phyloP scores from a whole-genome alignment of 1,140 invertebrate genomes.

The Pararge aegeria region DNA sequence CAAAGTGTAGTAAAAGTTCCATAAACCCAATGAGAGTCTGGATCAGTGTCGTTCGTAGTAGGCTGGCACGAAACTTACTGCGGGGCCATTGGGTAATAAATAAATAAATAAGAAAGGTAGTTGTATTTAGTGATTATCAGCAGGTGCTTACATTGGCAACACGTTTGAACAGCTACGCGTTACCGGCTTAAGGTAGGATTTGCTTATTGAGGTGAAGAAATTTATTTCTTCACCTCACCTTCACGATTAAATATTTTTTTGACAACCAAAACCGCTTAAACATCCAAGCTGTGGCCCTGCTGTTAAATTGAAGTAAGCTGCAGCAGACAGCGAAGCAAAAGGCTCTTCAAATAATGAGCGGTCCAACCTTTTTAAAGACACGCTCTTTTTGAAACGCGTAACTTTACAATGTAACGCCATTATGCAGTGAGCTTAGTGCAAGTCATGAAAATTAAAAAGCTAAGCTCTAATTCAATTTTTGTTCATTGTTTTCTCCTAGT shows the following conservation, averaged over 20 bases:
- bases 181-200: too few relatives aligned
- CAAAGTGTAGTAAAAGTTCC: not conserved
- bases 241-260: too few relatives aligned
- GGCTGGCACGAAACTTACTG: too few relatives aligned
- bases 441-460: not conserved
- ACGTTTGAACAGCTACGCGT: too few relatives aligned
- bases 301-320: not conserved
- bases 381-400: not conserved
- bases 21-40: not conserved
- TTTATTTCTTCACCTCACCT: too few relatives aligned
- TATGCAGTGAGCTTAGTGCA: not conserved
- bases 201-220: too few relatives aligned
- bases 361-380: not conserved
- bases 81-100: too few relatives aligned
- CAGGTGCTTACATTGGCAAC: too few relatives aligned
- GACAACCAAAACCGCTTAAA: too few relatives aligned
- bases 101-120: too few relatives aligned
- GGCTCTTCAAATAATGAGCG: slow-evolving; percentile 3
- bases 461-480: not conserved
- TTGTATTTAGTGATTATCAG: too few relatives aligned
- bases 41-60: too few relatives aligned
- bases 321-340: not conserved
- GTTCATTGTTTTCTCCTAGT: not conserved
- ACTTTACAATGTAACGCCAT: not conserved
- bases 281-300: not conserved